Conservation (phyloP, 2,888 invertebrate genomes). For the Phymatocera aterrima region DNA sequence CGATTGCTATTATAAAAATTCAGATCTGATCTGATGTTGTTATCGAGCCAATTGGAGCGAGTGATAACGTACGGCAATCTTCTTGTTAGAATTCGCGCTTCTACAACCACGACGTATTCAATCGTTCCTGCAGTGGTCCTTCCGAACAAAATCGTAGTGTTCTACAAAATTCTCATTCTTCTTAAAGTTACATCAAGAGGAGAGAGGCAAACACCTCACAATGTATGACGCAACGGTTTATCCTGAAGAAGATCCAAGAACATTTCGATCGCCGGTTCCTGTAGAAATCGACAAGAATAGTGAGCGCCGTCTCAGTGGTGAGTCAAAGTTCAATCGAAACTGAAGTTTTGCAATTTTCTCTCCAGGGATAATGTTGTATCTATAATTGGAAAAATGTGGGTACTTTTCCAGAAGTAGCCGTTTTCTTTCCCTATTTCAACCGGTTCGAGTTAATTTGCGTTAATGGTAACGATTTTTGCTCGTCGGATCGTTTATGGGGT, state of each 20-base stretch:
- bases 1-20: background rate
- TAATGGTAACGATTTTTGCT: no score
- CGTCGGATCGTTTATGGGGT: no score
- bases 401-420: no score
- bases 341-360: background rate
- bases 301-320: background rate
- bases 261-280: conserved; percentile 10
- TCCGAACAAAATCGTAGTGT: background rate
- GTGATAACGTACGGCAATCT: conserved; percentile 1
- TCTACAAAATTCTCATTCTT: background rate
- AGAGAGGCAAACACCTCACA: background rate
- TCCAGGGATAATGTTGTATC: no score
- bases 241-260: conserved; percentile 15
- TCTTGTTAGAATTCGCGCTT: background rate
- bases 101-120: background rate
- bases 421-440: no score
- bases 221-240: conserved; percentile 38
- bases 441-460: no score
- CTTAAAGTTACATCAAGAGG: background rate
- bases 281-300: conserved; percentile 1
- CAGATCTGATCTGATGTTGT: background rate
- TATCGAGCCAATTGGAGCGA: conserved; percentile 19
- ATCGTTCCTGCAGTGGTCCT: background rate
- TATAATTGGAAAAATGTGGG: no score
- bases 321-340: background rate